Base-by-base conservation (phyloP, 2,888 invertebrate species). In the Troides helena region DNA sequence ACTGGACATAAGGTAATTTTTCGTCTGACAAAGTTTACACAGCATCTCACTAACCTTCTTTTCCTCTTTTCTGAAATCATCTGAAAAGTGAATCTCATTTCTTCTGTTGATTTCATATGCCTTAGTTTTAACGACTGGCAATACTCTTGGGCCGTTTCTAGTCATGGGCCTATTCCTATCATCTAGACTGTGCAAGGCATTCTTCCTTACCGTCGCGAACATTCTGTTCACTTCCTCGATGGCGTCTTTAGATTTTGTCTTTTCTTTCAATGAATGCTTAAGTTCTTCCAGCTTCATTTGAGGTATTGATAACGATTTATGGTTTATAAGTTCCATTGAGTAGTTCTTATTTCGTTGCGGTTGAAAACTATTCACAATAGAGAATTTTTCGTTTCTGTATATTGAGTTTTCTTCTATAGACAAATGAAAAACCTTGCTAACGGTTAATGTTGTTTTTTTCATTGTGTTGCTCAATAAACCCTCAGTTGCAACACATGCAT, bases 251-350 rank as follows among this genome's bases (percentile, higher is more conserved):
- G 89, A 85, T 76, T 79, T 85, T 0, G 79, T 79, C 71, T 86
- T 89, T 18, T 84, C 86, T 79, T 85, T 90, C 2, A 88, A 72
- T 2, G 83, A 83, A 39, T 88, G 78, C 70, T 87, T 90, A 0
- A 89, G 69, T 72, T 90, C 89, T 53, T 92, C 91, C n/a, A 89
- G 72, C 71, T 90, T 90, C 90, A 90, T 91, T 81, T 87, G 90
- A 0, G 92, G 91, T 69, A 90, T 86, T 0, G 92, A 92, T 1
- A 86, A 90, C 0, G 91, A 90, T 69, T 92, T 92, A 14, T 83
- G 84, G 73, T 87, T 88, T 1, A 78, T 78, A 10, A 89, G 70
- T 68, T 85, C 81, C 6, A 83, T 75, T 1, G 78, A 76, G 53
- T 77, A 81, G n/a, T 74, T 73, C 39, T 69, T 76, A 0, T 60